A percentile compares a stretch with the other conserved stretches of the same genome.
phyloP scores from a whole-genome alignment of 2,888 invertebrate species.

The Prenolepis imparis region DNA sequence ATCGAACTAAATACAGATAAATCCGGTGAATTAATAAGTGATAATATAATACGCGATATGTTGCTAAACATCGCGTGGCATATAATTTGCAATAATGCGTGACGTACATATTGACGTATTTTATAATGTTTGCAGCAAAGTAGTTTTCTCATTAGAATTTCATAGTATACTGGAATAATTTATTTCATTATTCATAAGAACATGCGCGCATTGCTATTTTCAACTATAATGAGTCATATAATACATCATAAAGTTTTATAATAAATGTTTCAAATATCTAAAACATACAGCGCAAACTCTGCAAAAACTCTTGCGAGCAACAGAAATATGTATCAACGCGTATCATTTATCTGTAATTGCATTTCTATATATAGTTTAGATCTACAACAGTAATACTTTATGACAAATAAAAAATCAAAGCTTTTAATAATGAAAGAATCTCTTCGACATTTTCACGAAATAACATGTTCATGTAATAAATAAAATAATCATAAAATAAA shows the following conservation, averaged over 20 bases:
- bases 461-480: constrained; percentile 23
- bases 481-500: constrained; percentile 26
- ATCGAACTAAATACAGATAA: constrained; percentile 12
- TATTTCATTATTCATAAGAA: neutral
- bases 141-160: constrained; percentile 14
- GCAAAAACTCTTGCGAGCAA: constrained; percentile 6
- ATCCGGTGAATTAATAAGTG: constrained; percentile 60
- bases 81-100: constrained; percentile 8
- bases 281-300: neutral
- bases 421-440: constrained; percentile 2
- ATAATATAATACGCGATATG: constrained; percentile 35
- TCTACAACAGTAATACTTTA: neutral
- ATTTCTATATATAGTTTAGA: constrained; percentile 4
- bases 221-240: neutral
- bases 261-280: neutral
- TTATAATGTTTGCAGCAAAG: constrained; percentile 8
- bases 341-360: constrained; percentile 15
- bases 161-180: neutral
- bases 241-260: neutral
- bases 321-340: neutral
- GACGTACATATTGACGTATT: neutral
- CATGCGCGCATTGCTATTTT: neutral
- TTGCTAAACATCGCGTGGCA: constrained; percentile 4
- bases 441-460: constrained; percentile 9
- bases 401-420: constrained; percentile 14